Evolutionary conservation across 1,140 invertebrate genomes (phyloP), one percentile per base, ranked within the genome.

Genomic region (Homalodisca vitripennis): DNA sequence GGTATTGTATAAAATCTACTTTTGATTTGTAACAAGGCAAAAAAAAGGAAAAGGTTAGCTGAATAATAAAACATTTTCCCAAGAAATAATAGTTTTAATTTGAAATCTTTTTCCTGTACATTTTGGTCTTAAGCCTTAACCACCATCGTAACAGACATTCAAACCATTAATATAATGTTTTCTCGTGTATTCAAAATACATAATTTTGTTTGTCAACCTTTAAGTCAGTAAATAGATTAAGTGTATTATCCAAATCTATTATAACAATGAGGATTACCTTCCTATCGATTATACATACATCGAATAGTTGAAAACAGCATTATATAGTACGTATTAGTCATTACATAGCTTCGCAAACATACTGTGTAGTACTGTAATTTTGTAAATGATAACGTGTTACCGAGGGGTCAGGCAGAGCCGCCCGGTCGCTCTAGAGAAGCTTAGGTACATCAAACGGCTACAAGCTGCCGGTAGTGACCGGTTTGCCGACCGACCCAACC

Each of bases 81-180:
- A 60, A 60, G 55, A 60, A 60, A 60, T 60, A 60, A 60, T 60
- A 60, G 29, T 66, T 66, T 64, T 66, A 66, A 66, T 66, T 66
- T 66, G 32, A 66, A 64, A 66, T 46, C 22, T 60, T 66, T 41
- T 24, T 47, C 34, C 34, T 66, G 41, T 47, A 66, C 60, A 63
- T 6, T 66, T 66, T 66, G 63, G 63, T 66, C 63, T 66, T 66
- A 46, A 47, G 41, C 63, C 63, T 66, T 46, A 66, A 66, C 63
- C 63, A 66, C 63, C 63, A 66, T 66, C 62, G 32, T 34, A 64
- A 64, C 62, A 64, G n/a, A 46, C 63, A 46, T 46, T 46, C 30
- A 46, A 29, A 64, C 34, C 32, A 22, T 46, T 46, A 26, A 32
- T 32, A 66, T 1, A 1, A 46, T 47, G 22, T 26, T 26, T 60